A percentile compares a stretch with the other conserved stretches of the same genome.
phyloP scores from a whole-genome alignment of 2,113 vertebrate genomes.

The Tragelaphus strepsiceros region DNA sequence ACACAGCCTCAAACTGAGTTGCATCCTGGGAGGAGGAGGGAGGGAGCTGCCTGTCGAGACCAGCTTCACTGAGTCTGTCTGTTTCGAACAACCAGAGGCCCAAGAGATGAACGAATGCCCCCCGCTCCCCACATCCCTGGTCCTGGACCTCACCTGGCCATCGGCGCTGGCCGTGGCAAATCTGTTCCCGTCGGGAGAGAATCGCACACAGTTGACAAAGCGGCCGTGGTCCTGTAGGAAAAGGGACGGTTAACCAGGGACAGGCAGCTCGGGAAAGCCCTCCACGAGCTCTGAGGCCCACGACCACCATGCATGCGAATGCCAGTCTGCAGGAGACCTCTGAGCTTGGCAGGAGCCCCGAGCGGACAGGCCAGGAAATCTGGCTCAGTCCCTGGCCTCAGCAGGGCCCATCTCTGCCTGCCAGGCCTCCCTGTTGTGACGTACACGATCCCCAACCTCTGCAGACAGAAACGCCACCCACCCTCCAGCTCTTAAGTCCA shows the following conservation, averaged over 20 bases:
- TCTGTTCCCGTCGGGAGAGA: conserved; percentile 91
- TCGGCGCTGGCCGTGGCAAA: conserved; percentile 92
- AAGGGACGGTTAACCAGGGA: neutral
- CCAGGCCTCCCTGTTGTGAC: neutral
- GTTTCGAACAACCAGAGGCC: no score
- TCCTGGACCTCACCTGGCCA: conserved; percentile 84
- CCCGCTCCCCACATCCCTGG: accelerated
- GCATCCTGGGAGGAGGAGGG: accelerated
- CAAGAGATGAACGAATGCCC: accelerated
- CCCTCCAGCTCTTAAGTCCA: neutral
- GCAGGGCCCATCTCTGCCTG: neutral
- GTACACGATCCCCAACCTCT: accelerated
- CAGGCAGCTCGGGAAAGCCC: neutral
- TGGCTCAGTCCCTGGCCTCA: neutral
- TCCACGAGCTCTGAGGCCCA: accelerated
- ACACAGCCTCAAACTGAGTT: accelerated
- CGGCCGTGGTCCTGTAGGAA: conserved; percentile 86
- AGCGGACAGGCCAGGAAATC: neutral
- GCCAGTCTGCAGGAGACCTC: no score
- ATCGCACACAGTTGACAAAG: conserved; percentile 95
- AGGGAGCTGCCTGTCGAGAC: accelerated
- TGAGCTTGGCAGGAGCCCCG: accelerated
- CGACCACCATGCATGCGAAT: accelerated
- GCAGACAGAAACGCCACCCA: neutral
- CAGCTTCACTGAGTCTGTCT: neutral